phyloP scores from a whole-genome alignment of 2,797 vertebrate species.

The Lepidocolaptes lacrymiger region DNA sequence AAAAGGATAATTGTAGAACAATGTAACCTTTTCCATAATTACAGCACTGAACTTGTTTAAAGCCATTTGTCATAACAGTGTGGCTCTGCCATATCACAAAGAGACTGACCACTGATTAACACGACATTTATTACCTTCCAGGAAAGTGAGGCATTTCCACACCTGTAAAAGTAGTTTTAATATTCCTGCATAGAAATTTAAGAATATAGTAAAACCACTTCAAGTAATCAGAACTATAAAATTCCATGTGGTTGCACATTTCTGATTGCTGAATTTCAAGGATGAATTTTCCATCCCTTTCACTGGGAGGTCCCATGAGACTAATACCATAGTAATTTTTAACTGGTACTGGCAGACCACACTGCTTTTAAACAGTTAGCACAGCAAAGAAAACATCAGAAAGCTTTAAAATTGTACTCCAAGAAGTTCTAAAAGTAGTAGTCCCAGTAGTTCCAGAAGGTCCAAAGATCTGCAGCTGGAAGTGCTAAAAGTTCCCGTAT shows the following conservation, averaged over 20 bases:
- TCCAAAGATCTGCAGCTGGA: background rate
- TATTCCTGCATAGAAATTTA: constrained; percentile 36
- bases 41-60: constrained; percentile 79
- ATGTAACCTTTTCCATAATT: constrained; percentile 81
- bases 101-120: constrained; percentile 74
- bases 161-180: constrained; percentile 30
- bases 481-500: background rate
- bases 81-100: constrained; percentile 64
- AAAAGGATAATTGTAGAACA: constrained; percentile 83
- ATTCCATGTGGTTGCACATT: constrained; percentile 7
- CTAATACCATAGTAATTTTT: background rate
- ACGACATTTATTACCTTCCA: constrained; percentile 65
- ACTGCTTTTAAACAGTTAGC: constrained; percentile 27
- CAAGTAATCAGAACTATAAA: background rate
- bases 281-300: constrained; percentile 42
- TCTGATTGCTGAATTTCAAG: background rate
- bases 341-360: background rate
- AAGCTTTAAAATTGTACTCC: background rate
- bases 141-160: constrained; percentile 43
- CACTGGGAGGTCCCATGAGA: background rate
- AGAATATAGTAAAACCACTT: background rate
- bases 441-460: no score
- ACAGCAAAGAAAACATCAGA: background rate
- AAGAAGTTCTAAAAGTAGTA: background rate
- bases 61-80: constrained; percentile 77